phyloP scores from a whole-genome alignment of 2,888 invertebrate species.

The Agapostemon virescens region DNA sequence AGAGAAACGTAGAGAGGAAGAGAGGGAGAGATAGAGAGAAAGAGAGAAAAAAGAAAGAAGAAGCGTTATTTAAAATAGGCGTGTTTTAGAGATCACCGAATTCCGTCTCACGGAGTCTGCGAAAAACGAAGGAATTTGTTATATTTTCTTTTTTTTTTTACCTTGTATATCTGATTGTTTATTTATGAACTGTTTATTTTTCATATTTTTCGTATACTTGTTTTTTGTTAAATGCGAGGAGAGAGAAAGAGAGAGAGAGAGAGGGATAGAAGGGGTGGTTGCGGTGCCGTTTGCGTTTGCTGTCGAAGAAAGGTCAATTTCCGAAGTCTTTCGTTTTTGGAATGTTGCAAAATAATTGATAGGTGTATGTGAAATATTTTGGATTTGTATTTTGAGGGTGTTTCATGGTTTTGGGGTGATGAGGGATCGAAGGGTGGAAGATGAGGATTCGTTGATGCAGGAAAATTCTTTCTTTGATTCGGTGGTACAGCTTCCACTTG shows the following conservation, averaged over 20 bases:
- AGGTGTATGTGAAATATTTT: too few relatives aligned
- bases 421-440: not conserved
- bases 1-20: not conserved
- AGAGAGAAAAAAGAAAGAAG: too few relatives aligned
- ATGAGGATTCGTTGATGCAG: not conserved
- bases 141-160: constrained; percentile 74
- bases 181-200: constrained; percentile 80
- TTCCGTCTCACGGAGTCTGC: constrained; percentile 69
- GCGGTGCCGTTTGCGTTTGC: constrained; percentile 26
- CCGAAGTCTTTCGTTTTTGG: too few relatives aligned
- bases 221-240: constrained; percentile 76
- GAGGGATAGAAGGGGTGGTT: constrained; percentile 52
- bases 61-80: constrained; percentile 42
- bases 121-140: constrained; percentile 73
- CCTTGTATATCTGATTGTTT: constrained; percentile 79
- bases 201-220: constrained; percentile 75
- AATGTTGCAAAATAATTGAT: too few relatives aligned
- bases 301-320: constrained; percentile 6
- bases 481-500: too few relatives aligned
- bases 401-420: too few relatives aligned
- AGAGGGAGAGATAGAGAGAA: not conserved
- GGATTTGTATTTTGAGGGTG: too few relatives aligned
- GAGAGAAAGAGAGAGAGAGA: constrained; percentile 60
- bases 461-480: not conserved
- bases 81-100: constrained; percentile 51